Evolutionary conservation across 2,113 vertebrate genomes (phyloP), one percentile per base, ranked within the genome.

Genomic region (Pimephales promelas): DNA sequence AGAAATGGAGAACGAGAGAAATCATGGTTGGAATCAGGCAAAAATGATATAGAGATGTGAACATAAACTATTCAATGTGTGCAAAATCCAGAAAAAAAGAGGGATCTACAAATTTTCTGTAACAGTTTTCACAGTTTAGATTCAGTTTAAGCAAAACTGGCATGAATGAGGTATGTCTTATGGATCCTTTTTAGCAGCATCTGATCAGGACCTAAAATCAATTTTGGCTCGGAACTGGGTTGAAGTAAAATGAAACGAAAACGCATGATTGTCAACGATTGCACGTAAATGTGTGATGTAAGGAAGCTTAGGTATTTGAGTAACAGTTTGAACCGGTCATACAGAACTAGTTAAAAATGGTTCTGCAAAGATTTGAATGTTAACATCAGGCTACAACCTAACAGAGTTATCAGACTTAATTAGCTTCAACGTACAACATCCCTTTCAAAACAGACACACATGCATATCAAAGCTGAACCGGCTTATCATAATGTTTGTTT

Each of bases 71-170:
- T 16, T 40, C 28, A 9, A 31, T 68, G 24, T 18, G n/a, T 22
- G 62, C 64, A 26, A 81, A 71, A 34, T 43, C 20, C 6, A n/a
- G 16, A 62, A 76, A 75, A 49, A 16, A 52, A n/a, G 3, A 64
- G 56, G 26, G 24, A 83, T 34, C 6, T 3, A 36, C 9, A 10
- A 10, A 40, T 49, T 26, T 75, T 47, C 13, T 49, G 24, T 47
- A 61, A 62, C 45, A 26, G 9, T 59, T 20, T 47, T 62, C 77
- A 74, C 81, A 74, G 70, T 74, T 47, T 47, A 11, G 24, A 74
- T 49, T 75, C 56, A 70, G 66, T 52, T 82, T 47, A 73, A 26
- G 22, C 4, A 43, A 26, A 73, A 59, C n/a, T 59, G 36, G 34
- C 22, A 36, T 0, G 7, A 3, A 61, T 13, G 54, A 74, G 70